Conservation (phyloP, 2,113 vertebrate genomes). For the Thunnus thynnus region DNA sequence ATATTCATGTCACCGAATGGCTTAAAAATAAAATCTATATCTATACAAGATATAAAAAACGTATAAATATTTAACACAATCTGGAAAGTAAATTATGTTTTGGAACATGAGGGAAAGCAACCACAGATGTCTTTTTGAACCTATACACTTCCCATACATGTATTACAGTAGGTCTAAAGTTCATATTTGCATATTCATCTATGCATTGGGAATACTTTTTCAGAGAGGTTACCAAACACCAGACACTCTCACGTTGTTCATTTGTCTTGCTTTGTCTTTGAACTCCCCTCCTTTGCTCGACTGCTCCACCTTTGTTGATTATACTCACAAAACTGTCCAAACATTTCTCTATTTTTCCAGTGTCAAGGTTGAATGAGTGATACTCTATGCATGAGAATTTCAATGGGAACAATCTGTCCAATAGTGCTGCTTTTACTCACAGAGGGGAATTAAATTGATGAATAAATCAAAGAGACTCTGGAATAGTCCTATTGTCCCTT, state of each 20-base stretch:
- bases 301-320: constrained; percentile 21
- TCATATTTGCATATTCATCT: background rate
- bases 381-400: constrained; percentile 54
- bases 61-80: background rate
- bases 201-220: background rate
- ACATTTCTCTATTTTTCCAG: constrained; percentile 65
- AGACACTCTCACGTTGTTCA: background rate
- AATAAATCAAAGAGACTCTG: constrained; percentile 66
- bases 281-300: background rate
- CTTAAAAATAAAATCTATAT: background rate
- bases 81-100: background rate
- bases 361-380: constrained; percentile 66
- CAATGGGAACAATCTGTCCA: constrained; percentile 69
- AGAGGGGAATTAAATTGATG: constrained; percentile 43
- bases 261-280: constrained; percentile 14
- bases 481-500: constrained; percentile 42
- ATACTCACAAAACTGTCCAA: constrained; percentile 33
- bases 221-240: background rate
- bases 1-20: background rate
- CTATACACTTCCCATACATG: background rate
- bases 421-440: constrained; percentile 46
- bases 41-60: too few species aligned
- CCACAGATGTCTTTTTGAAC: background rate
- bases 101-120: background rate
- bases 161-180: background rate